Evolutionary conservation across 64 coral and sea anemone species (phyloP).

Genomic region (Dendrophyllia cribrosa): DNA sequence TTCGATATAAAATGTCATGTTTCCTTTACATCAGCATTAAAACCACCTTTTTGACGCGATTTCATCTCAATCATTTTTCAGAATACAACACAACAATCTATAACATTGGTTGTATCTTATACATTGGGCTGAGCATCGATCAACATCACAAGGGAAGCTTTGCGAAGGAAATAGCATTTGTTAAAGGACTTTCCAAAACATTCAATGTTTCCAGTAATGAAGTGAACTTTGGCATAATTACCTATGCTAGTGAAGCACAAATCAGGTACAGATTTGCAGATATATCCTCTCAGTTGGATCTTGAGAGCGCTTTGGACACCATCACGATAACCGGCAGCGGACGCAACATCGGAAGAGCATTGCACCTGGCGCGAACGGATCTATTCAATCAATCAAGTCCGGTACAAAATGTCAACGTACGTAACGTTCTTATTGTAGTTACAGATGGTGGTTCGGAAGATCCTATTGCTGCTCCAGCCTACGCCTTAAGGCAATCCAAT

Average conservation of each 20-base stretch:
- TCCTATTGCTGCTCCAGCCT: neutral
- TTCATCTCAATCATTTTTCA: neutral
- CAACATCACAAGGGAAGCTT: constrained; percentile 1
- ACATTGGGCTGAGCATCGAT: constrained; percentile 5
- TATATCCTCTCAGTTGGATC: neutral
- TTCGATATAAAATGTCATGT: too few species aligned
- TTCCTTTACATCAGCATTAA: too few species aligned
- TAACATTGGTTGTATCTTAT: neutral
- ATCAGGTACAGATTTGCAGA: neutral
- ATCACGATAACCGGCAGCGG: neutral
- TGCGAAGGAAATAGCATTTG: neutral
- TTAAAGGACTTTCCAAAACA: neutral
- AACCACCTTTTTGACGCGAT: too few species aligned
- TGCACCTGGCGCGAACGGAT: neutral
- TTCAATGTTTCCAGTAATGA: neutral
- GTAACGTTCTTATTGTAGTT: neutral
- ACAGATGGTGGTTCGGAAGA: constrained; percentile 8
- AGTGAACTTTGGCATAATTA: neutral
- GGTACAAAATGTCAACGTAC: neutral
- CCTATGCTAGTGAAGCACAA: neutral
- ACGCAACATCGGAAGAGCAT: neutral
- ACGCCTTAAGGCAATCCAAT: neutral
- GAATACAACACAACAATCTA: neutral
- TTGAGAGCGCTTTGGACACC: neutral
- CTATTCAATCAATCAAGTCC: neutral